These are phyloP conservation scores for Rhyacichthys aspro DNA, from an alignment of 2,797 vertebrate genomes.

Conservation along the genomic window DNA sequence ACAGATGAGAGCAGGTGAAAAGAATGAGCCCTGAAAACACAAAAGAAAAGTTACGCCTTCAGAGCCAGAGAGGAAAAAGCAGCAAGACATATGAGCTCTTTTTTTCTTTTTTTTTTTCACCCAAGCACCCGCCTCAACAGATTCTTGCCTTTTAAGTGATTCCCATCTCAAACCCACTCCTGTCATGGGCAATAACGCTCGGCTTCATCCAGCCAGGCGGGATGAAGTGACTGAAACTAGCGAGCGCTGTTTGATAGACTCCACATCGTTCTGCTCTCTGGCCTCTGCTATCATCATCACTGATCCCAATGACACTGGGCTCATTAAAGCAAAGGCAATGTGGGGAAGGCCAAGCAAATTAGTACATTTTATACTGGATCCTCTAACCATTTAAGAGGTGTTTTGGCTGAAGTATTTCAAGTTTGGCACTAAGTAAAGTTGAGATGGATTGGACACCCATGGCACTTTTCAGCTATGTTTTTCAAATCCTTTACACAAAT, in stretches of 20 bases:
- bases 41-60: slow-evolving; percentile 51
- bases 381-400: slow-evolving; percentile 10
- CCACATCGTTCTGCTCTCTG: slow-evolving; percentile 41
- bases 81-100: slow-evolving; percentile 53
- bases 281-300: slow-evolving; percentile 39
- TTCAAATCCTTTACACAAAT: slow-evolving; percentile 1
- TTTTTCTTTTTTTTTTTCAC: slow-evolving; percentile 24
- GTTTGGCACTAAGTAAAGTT: slow-evolving; percentile 24
- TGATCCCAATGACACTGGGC: slow-evolving; percentile 52
- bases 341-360: slow-evolving; percentile 30
- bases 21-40: slow-evolving; percentile 32
- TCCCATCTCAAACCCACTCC: slow-evolving; percentile 64
- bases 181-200: slow-evolving; percentile 67
- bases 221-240: slow-evolving; percentile 51
- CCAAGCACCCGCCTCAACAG: slow-evolving; percentile 46
- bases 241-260: slow-evolving; percentile 52
- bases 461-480: slow-evolving; percentile 17
- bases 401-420: slow-evolving; percentile 18
- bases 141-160: slow-evolving; percentile 66
- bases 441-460: slow-evolving; percentile 4
- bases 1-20: slow-evolving; percentile 39
- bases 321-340: slow-evolving; percentile 46
- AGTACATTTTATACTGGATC: slow-evolving; percentile 25
- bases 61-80: slow-evolving; percentile 41
- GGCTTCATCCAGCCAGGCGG: slow-evolving; percentile 51